Percentiles rank a stretch among this genome's conserved stretches.
phyloP scores from a whole-genome alignment of 2,797 vertebrate genomes.

The Rhabdomys pumilio region DNA sequence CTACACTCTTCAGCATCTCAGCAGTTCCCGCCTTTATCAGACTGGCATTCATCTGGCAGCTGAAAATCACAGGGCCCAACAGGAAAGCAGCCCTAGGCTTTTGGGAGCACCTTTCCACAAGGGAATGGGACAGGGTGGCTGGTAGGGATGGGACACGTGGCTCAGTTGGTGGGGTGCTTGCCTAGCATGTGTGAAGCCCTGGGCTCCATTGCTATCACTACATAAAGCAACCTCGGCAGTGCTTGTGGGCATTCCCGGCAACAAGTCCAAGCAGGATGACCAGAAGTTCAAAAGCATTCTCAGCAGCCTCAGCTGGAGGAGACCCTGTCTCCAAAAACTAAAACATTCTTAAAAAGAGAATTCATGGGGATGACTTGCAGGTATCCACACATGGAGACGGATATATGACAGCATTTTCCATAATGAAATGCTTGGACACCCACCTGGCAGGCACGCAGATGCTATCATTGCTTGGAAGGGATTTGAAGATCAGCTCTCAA shows the following conservation, averaged over 20 bases:
- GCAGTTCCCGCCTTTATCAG: constrained; percentile 89
- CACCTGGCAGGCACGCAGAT: not conserved
- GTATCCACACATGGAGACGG: fast-evolving
- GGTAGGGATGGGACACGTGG: too few species aligned
- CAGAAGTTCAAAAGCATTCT: not conserved
- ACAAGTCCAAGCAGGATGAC: not conserved
- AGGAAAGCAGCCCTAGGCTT: not conserved
- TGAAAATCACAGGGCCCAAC: constrained; percentile 87
- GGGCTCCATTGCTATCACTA: not conserved
- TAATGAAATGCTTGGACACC: not conserved
- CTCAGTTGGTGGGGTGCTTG: not conserved
- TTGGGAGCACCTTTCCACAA: constrained; percentile 27
- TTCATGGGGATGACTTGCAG: fast-evolving
- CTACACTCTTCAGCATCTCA: constrained; percentile 75
- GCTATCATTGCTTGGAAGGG: not conserved
- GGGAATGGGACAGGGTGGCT: not conserved
- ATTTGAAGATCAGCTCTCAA: not conserved
- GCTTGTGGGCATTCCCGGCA: too few species aligned
- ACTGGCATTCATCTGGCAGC: constrained; percentile 89
- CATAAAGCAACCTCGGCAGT: not conserved
- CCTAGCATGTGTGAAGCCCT: not conserved
- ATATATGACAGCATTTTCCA: not conserved
- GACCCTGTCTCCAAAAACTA: not conserved
- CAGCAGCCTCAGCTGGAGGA: not conserved
- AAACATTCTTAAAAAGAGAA: not conserved